phyloP scores from a whole-genome alignment of 2,113 vertebrate species.

The Vombatus ursinus region DNA sequence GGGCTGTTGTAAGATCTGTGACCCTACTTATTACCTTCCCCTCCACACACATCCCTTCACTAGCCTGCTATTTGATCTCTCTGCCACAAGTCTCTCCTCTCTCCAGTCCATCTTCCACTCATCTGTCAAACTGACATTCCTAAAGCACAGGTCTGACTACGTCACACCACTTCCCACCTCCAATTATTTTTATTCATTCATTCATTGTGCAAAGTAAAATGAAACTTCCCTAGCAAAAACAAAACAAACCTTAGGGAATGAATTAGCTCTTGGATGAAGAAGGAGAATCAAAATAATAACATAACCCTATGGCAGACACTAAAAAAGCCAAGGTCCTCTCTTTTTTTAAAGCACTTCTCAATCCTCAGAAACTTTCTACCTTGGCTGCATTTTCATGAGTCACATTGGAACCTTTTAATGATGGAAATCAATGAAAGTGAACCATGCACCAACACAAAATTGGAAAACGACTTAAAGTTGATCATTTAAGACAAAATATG shows the following conservation, averaged over 20 bases:
- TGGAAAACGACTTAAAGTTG: neutral
- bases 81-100: neutral
- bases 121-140: neutral
- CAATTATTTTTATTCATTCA: neutral
- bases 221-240: constrained; percentile 50
- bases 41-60: neutral
- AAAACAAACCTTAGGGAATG: constrained; percentile 22
- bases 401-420: constrained; percentile 56
- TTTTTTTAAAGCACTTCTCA: constrained; percentile 56
- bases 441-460: constrained; percentile 47
- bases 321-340: constrained; percentile 37
- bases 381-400: constrained; percentile 24
- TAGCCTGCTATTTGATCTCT: neutral
- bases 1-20: neutral
- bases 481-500: constrained; percentile 46
- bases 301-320: constrained; percentile 48
- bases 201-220: constrained; percentile 25
- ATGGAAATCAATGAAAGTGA: constrained; percentile 52
- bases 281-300: constrained; percentile 56
- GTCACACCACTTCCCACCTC: neutral
- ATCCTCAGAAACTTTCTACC: constrained; percentile 36
- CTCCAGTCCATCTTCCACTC: neutral
- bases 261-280: constrained; percentile 58
- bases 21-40: neutral
- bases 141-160: neutral